Conservation (phyloP, 2,113 vertebrate species). For the Apeltes quadracus region DNA sequence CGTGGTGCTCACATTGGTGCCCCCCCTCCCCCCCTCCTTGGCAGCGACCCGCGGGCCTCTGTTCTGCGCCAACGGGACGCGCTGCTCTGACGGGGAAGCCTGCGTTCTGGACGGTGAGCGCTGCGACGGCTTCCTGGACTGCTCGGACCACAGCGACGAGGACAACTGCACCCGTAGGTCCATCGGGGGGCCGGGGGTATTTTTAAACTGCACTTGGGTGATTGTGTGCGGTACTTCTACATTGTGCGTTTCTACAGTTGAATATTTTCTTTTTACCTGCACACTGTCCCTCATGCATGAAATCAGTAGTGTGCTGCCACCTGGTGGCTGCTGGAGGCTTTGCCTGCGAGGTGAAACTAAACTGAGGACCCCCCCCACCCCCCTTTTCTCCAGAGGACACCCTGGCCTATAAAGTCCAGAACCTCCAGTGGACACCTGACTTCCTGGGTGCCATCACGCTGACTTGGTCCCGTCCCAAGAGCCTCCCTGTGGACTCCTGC, state of each 20-base stretch:
- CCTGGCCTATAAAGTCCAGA: slow-evolving; percentile 92
- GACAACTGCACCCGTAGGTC: slow-evolving; percentile 87
- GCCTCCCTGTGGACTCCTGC: slow-evolving; percentile 87
- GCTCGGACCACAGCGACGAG: slow-evolving; percentile 93
- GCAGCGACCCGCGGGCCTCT: slow-evolving; percentile 88
- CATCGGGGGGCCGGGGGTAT: too few relatives aligned
- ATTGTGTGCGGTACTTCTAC: too few relatives aligned
- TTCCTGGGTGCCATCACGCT: slow-evolving; percentile 88
- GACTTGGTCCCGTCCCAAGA: slow-evolving; percentile 93
- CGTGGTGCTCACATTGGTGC: too few relatives aligned
- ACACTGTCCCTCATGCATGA: too few relatives aligned
- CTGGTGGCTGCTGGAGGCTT: slow-evolving; percentile 23
- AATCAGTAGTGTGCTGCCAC: slow-evolving; percentile 21
- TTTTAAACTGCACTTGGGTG: too few relatives aligned
- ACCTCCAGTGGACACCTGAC: slow-evolving; percentile 93
- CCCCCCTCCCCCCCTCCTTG: not conserved
- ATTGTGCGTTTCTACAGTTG: too few relatives aligned
- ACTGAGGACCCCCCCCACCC: not conserved
- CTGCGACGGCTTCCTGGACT: slow-evolving; percentile 94
- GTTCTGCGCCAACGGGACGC: slow-evolving; percentile 82
- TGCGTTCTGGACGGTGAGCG: slow-evolving; percentile 85
- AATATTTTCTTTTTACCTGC: too few relatives aligned
- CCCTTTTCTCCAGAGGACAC: slow-evolving; percentile 78
- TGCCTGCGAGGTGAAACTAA: not conserved
- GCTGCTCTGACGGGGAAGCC: slow-evolving; percentile 89